phyloP scores from a whole-genome alignment of 2,113 vertebrate species.

The Muscicapa adusta region DNA sequence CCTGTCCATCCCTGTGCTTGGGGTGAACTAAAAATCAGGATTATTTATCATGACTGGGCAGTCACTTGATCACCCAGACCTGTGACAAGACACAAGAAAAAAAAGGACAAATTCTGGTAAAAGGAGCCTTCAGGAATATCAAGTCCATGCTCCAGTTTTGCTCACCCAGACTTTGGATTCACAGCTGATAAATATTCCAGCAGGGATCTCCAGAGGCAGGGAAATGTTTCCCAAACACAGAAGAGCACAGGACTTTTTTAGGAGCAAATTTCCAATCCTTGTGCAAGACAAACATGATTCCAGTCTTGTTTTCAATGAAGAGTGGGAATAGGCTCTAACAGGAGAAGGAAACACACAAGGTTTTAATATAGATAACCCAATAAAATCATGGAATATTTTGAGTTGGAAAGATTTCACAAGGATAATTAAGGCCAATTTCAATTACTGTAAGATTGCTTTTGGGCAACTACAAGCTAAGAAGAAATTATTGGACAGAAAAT shows the following conservation, averaged over 20 bases:
- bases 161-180: not conserved
- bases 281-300: not conserved
- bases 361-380: accelerated
- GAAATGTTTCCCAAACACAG: not conserved
- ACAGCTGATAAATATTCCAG: not conserved
- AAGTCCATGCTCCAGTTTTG: not conserved
- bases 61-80: not conserved
- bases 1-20: not conserved
- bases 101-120: not conserved
- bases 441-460: not conserved
- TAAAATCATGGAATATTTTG: not conserved
- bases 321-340: accelerated
- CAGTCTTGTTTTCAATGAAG: not conserved
- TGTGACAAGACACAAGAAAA: not conserved
- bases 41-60: not conserved
- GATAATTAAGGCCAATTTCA: not conserved
- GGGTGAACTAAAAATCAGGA: not conserved
- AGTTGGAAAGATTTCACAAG: not conserved
- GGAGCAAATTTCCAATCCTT: not conserved
- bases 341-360: not conserved
- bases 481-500: not conserved
- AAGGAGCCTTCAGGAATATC: not conserved
- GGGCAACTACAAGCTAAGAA: not conserved
- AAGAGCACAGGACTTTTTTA: not conserved
- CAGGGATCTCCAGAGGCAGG: not conserved